phyloP scores from a whole-genome alignment of 2,113 vertebrate species.

The Thryonomys swinderianus region DNA sequence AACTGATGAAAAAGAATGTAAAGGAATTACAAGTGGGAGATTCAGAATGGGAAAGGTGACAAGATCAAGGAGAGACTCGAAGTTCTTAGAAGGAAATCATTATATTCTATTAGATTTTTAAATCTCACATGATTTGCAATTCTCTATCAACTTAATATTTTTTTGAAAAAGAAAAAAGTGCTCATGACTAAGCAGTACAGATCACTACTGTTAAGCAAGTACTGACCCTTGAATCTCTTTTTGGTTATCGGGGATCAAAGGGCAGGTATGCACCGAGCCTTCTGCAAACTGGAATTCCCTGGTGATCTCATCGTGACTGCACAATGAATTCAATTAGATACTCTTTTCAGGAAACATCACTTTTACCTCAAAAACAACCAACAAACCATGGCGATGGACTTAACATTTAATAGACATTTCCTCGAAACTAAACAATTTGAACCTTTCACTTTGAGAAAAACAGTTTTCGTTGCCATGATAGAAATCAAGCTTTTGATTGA shows the following conservation, averaged over 20 bases:
- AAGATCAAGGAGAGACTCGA: background rate
- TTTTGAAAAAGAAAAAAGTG: background rate
- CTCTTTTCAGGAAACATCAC: background rate
- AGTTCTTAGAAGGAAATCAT: background rate
- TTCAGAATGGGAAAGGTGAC: background rate
- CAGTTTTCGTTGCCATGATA: background rate
- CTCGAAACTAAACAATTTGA: conserved; percentile 21
- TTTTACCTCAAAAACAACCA: conserved; percentile 7
- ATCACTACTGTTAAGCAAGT: conserved; percentile 7
- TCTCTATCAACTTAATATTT: conserved; percentile 16
- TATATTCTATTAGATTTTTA: background rate
- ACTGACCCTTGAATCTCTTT: background rate
- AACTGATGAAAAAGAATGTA: background rate
- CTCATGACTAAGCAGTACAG: background rate
- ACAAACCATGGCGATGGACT: background rate
- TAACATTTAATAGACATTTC: conserved; percentile 8
- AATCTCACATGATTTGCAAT: background rate
- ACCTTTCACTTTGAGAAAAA: background rate
- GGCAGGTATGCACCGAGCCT: background rate
- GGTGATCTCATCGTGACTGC: background rate
- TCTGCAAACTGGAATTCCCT: background rate
- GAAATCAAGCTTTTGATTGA: conserved; percentile 42
- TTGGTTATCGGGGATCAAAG: background rate
- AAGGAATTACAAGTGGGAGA: background rate
- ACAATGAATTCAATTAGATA: background rate